Evolutionary conservation across 2,797 vertebrate species (phyloP).

Genomic region (Poeciliopsis infans): DNA sequence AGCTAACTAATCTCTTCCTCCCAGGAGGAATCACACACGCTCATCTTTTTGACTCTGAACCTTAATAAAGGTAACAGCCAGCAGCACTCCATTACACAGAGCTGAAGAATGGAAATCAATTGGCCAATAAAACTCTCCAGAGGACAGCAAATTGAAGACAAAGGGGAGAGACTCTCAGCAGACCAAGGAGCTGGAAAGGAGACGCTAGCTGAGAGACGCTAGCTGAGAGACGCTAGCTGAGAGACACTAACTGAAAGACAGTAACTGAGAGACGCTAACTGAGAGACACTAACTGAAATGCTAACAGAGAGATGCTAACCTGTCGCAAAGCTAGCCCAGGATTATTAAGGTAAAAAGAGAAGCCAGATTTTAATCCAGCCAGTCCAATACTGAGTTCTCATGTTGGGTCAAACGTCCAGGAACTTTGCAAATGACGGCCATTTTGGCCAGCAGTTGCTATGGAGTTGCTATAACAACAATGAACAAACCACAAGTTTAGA

Average conservation of each 20-base stretch:
- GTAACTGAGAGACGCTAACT: too few species aligned
- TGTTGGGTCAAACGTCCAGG: neutral
- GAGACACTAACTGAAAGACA: too few species aligned
- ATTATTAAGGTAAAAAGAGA: too few species aligned
- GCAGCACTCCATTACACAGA: conserved; percentile 47
- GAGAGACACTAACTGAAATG: too few species aligned
- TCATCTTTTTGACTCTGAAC: conserved; percentile 44
- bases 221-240: too few species aligned
- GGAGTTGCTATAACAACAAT: too few species aligned
- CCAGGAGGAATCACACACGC: conserved; percentile 49
- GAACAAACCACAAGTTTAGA: too few species aligned
- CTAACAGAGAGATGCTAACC: conserved; percentile 21
- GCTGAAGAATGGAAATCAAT: conserved; percentile 66
- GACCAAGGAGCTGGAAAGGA: conserved; percentile 43
- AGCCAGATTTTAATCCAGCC: neutral
- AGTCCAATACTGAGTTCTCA: neutral
- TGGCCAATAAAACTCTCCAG: conserved; percentile 61
- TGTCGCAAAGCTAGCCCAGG: neutral
- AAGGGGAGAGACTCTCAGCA: conserved; percentile 50
- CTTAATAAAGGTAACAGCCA: conserved; percentile 48
- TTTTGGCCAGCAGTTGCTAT: too few species aligned
- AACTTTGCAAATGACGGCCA: too few species aligned
- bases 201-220: neutral
- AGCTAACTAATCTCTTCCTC: conserved; percentile 25
- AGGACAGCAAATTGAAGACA: conserved; percentile 74